Conservation (phyloP, 1,140 invertebrate species). For the Cherax destructor region DNA sequence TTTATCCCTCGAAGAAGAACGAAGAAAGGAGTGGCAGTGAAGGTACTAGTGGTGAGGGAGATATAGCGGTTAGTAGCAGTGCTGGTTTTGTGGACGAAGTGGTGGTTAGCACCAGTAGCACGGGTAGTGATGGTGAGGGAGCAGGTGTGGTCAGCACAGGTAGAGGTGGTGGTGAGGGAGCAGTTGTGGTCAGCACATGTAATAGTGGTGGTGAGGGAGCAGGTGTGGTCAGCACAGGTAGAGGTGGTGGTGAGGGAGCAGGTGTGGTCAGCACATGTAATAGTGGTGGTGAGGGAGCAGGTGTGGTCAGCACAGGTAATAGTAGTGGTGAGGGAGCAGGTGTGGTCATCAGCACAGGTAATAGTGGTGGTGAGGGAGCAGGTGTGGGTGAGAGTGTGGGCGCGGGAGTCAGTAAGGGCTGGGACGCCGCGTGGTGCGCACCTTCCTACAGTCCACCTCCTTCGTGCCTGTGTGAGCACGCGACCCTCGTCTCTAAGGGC, state of each 20-base stretch:
- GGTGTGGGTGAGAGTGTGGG: background rate
- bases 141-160: background rate
- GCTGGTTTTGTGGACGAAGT: background rate
- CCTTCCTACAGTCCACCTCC: background rate
- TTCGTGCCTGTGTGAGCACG: background rate
- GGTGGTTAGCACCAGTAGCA: background rate
- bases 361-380: background rate
- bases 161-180: background rate
- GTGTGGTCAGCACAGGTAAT: background rate
- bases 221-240: background rate
- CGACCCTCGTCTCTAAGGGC: background rate
- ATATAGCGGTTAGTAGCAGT: background rate
- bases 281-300: background rate
- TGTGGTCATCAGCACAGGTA: background rate
- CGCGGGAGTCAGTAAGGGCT: slow-evolving; percentile 14
- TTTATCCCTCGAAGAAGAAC: background rate
- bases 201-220: background rate
- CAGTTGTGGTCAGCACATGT: background rate
- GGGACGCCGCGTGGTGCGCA: slow-evolving; percentile 31
- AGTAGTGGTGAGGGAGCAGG: background rate
- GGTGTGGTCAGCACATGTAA: background rate
- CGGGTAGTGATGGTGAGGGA: background rate
- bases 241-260: background rate
- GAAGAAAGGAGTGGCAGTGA: background rate
- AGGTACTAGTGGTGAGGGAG: background rate